These are phyloP conservation scores for Rotaria macrura DNA, from an alignment of 2,888 invertebrate species.

Conservation along the genomic window DNA sequence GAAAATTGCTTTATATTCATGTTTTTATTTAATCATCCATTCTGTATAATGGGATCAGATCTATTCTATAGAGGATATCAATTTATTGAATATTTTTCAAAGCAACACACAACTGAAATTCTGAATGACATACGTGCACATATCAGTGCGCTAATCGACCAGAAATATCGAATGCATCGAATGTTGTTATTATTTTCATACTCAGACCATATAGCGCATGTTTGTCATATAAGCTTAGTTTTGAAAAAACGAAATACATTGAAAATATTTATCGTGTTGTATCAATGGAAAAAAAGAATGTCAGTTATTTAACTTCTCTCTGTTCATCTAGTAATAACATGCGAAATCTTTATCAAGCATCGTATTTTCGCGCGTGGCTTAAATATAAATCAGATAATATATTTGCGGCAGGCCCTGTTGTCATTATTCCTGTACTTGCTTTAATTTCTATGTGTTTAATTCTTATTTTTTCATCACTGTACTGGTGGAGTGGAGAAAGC, in stretches of 20 bases:
- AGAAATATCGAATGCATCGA: no score
- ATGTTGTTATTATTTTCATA: no score
- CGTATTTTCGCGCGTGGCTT: neutral
- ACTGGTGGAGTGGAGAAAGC: neutral
- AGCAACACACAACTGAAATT: no score
- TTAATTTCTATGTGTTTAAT: neutral
- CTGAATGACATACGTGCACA: no score
- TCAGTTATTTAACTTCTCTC: neutral
- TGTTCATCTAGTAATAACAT: neutral
- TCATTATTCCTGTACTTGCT: neutral
- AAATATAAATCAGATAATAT: conserved; percentile 16
- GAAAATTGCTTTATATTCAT: no score
- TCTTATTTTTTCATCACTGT: neutral
- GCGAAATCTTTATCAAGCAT: neutral
- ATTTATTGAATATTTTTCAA: no score
- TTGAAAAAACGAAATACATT: neutral
- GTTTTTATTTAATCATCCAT: no score
- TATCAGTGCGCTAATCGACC: no score
- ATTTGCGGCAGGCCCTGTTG: neutral
- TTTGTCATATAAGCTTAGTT: neutral
- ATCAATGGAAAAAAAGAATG: neutral
- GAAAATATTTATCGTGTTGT: neutral
- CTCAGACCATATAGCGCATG: no score
- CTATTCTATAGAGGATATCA: no score
- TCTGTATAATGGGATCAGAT: no score